These are phyloP conservation scores for Pyrocoelia pectoralis DNA, from an alignment of 2,888 invertebrate species.

Conservation along the genomic window DNA sequence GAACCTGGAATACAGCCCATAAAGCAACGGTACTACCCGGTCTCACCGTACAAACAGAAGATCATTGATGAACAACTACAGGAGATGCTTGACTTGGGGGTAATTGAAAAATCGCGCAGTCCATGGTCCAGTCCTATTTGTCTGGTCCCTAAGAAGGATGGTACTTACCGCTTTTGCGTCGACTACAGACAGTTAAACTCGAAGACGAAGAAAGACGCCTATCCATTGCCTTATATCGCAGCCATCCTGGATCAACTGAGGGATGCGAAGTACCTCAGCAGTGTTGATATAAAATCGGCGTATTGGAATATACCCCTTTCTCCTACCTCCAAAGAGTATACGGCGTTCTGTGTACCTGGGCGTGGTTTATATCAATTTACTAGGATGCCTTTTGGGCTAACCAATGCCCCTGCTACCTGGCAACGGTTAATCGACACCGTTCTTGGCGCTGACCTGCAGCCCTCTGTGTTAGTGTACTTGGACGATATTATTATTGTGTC, in stretches of 20 bases:
- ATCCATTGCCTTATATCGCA: slow-evolving; percentile 41
- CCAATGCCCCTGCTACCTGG: slow-evolving; percentile 8
- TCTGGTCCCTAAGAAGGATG: slow-evolving; percentile 50
- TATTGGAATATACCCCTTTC: slow-evolving; percentile 43
- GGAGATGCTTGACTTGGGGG: background rate
- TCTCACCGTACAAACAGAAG: background rate
- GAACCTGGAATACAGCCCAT: background rate
- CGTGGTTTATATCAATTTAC: slow-evolving; percentile 22
- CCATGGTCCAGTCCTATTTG: background rate
- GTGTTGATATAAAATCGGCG: slow-evolving; percentile 44
- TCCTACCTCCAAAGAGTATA: background rate
- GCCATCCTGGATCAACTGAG: slow-evolving; percentile 45
- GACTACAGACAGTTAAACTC: slow-evolving; percentile 42
- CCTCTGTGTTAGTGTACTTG: slow-evolving; percentile 27
- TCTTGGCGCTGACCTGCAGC: slow-evolving; percentile 14
- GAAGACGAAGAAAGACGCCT: slow-evolving; percentile 36
- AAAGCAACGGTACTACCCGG: background rate
- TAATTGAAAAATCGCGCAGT: background rate
- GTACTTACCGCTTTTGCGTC: slow-evolving; percentile 41
- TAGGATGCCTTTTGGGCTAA: slow-evolving; percentile 24
- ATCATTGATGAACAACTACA: background rate
- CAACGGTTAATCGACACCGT: slow-evolving; percentile 13
- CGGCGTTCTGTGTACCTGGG: slow-evolving; percentile 25
- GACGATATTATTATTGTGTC: slow-evolving; percentile 41
- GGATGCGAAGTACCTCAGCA: slow-evolving; percentile 41